Base-by-base conservation (phyloP, 2,797 vertebrate genomes). In the Botia almorhae region DNA sequence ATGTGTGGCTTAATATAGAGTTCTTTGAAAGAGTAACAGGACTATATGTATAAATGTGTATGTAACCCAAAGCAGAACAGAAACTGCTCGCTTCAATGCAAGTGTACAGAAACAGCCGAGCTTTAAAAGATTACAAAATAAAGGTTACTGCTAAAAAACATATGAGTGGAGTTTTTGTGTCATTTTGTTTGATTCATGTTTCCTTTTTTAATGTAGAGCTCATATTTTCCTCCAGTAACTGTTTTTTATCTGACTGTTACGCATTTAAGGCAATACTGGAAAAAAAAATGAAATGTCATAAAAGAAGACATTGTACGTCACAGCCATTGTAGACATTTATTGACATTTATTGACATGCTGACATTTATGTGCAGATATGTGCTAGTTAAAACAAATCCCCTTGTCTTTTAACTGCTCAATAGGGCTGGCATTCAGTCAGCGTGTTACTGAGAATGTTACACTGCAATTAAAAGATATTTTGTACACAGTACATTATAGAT, bases 101-200 rank as follows among this genome's bases (percentile, higher is more conserved):
- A 46, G 43, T 10, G 43, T 46, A 10, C 85, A 91, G 88, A 91
- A 89, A 87, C 68, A 78, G 89, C 69, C 81, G 84, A 89, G 36
- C 80, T 88, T 85, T 87, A 85, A 88, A 46, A 83, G 78, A 88
- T 87, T 86, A 85, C 72, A 85, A 80, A 95, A 94, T 92, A 92
- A 94, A 94, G 88, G 84, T 88, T 85, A 79, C 78, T 86, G 85
- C 83, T 91, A 76, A 90, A 83, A 46, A 46, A 46, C 39, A 29
- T 48, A 82, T 19, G 84, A 81, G 81, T 85, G 82, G 65, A 75
- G 83, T 86, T 69, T 82, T 83, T 84, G 3, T 68, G 81, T 80
- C 81, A 72, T 74, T 21, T 43, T 16, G 60, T 53, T 65, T 71
- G 50, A 58, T 67, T 77, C 64, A 61, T 63, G 21, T 50, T 68